Base-by-base conservation (phyloP, 2,888 invertebrate genomes). In the Periphyllus acericola region DNA sequence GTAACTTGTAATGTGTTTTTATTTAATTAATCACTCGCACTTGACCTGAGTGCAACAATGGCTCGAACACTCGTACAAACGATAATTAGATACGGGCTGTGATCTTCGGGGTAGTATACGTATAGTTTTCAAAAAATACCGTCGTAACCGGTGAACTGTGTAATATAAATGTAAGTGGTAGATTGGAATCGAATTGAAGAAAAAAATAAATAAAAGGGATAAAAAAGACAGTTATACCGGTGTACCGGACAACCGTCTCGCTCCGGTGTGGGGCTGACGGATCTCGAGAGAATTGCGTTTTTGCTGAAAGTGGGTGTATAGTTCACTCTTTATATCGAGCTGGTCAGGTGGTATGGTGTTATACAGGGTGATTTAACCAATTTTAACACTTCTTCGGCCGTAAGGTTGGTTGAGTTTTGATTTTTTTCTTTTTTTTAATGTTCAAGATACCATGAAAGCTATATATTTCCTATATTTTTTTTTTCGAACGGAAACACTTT, bases 221-320 rank as follows among this genome's bases (percentile, higher is more conserved):
- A 29, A 32, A 21, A 36, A n/a, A 21, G 17, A 55, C 72, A 36
- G 14, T 74, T 55, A 74, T 83, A 34, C 34, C n/a, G 32, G 29
- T 29, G 68, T 29, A 1, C 29, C 71, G 36, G 52, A 34, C 29
- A 36, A n/a, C 36, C 55, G 21, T 60, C 72, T 74, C 74, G 21
- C 29, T 36, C 36, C 74, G 34, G n/a, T 8, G 0, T 17, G 19
- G 11, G 32, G 71, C 11, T 19, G 60, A 55, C 55, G n/a, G 14
- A 74, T 83, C 83, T 60, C 29, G 14, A 3, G 40, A 83, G 72
- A 83, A 83, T 83, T 72, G 52, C 25, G 8, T 34, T 60, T 25
- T 34, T 5, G 1, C 36, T 60, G 32, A n/a, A n/a, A 32, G 9
- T 25, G 60, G 25, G 29, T 21, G 68, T 14, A 6, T 29, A 21